Conservation (phyloP, 2,113 vertebrate species). For the Acrocephalus arundinaceus region DNA sequence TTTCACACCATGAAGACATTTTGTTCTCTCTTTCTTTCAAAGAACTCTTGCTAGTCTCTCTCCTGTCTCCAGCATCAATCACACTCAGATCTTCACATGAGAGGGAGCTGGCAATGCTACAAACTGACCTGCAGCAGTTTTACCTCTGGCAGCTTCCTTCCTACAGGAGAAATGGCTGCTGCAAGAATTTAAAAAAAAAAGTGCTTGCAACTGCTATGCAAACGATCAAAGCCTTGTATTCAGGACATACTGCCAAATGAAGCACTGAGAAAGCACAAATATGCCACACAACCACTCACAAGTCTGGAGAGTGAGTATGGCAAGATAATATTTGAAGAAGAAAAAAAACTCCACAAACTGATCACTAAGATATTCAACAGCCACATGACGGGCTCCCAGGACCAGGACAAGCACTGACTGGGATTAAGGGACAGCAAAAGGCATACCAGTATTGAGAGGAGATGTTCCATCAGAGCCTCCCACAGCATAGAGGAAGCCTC, state of each 20-base stretch:
- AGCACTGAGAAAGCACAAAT: not conserved
- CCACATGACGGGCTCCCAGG: not conserved
- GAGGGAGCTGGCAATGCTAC: not conserved
- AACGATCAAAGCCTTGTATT: not conserved
- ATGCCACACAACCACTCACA: not conserved
- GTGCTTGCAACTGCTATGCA: not conserved
- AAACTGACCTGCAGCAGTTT: not conserved
- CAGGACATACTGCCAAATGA: not conserved
- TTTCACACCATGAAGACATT: not conserved
- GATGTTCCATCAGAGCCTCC: slow-evolving; percentile 98
- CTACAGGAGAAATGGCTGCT: not conserved
- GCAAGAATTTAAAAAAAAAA: not conserved
- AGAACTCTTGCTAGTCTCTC: not conserved
- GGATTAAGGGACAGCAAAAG: not conserved
- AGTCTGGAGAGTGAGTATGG: not conserved
- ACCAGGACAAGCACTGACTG: not conserved
- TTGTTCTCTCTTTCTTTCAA: not conserved
- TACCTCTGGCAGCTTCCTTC: not conserved
- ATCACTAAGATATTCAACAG: not conserved
- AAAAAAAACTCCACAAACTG: not conserved
- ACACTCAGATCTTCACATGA: not conserved
- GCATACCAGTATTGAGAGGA: slow-evolving; percentile 93
- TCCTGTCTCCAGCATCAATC: not conserved
- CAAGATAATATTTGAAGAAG: not conserved
- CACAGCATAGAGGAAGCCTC: slow-evolving; percentile 95